A percentile compares a stretch with the other conserved stretches of the same genome.
These are phyloP conservation scores for Caenorhabditis imperialis DNA, from an alignment of 2,888 invertebrate genomes.

Conservation along the genomic window DNA sequence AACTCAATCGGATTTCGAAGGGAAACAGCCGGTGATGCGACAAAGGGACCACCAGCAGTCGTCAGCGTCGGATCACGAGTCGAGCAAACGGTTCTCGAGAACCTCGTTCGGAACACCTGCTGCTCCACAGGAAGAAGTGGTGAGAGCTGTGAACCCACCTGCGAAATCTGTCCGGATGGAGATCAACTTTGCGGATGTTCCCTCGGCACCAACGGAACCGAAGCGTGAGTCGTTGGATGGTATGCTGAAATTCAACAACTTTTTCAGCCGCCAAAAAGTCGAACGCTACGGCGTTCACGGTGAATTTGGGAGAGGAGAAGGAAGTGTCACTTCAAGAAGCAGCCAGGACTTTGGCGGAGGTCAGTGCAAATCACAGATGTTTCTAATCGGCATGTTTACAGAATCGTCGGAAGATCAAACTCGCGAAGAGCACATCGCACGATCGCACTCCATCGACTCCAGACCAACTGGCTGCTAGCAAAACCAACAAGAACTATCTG, in stretches of 20 bases:
- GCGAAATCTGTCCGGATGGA: slow-evolving; percentile 66
- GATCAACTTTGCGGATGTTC: slow-evolving; percentile 59
- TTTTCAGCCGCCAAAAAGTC: slow-evolving; percentile 42
- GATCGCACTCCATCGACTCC: slow-evolving; percentile 32
- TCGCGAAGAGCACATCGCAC: slow-evolving; percentile 36
- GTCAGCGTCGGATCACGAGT: slow-evolving; percentile 48
- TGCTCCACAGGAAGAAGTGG: slow-evolving; percentile 8
- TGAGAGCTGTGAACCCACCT: slow-evolving; percentile 31
- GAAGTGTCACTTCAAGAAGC: slow-evolving; percentile 64
- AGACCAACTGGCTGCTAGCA: slow-evolving; percentile 23
- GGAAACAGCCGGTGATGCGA: slow-evolving; percentile 20
- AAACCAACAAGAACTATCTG: slow-evolving; percentile 59
- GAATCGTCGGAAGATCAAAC: slow-evolving; percentile 42
- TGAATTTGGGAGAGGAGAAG: slow-evolving; percentile 53
- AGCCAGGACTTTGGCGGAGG: slow-evolving; percentile 58
- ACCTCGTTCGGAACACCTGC: slow-evolving; percentile 41
- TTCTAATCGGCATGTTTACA: slow-evolving; percentile 5
- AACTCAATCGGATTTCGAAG: slow-evolving; percentile 54
- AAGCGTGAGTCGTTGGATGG: slow-evolving; percentile 22
- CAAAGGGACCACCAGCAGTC: slow-evolving; percentile 36
- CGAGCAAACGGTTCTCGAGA: slow-evolving; percentile 36
- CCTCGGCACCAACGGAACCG: slow-evolving; percentile 29
- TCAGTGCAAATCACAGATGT: not conserved
- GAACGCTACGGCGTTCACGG: slow-evolving; percentile 62
- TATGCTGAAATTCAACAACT: too few species aligned